phyloP scores from a whole-genome alignment of 2,888 invertebrate genomes.

The Lobophora halterata region DNA sequence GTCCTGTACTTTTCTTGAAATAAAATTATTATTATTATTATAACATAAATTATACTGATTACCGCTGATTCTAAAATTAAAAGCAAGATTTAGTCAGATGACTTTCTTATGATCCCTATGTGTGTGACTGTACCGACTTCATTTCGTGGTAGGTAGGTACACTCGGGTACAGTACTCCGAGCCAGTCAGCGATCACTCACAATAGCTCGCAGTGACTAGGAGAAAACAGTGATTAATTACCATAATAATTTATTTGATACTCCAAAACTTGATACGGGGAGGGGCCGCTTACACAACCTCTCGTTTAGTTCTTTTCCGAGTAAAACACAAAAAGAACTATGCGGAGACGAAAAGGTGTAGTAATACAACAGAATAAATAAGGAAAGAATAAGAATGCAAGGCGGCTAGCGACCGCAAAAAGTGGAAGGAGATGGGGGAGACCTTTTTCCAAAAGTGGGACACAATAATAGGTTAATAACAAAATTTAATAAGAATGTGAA shows the following conservation, averaged over 20 bases:
- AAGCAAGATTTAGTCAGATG: too few relatives aligned
- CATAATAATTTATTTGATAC: conserved; percentile 81
- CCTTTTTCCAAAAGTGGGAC: too few relatives aligned
- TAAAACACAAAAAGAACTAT: conserved; percentile 12
- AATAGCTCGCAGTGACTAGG: conserved; percentile 74
- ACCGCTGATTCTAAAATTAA: too few relatives aligned
- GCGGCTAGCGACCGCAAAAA: too few relatives aligned
- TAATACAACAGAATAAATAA: neutral
- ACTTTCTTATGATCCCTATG: neutral
- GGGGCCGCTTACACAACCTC: conserved; percentile 63
- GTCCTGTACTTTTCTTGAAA: too few relatives aligned
- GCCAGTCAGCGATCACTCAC: conserved; percentile 74
- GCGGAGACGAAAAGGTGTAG: conserved; percentile 1
- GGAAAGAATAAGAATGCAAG: neutral
- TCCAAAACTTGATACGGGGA: conserved; percentile 75
- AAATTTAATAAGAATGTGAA: too few relatives aligned
- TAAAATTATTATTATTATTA: too few relatives aligned
- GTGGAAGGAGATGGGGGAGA: too few relatives aligned
- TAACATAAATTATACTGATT: too few relatives aligned
- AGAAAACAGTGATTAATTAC: conserved; percentile 81
- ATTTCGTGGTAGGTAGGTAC: neutral
- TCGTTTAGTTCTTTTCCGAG: conserved; percentile 17
- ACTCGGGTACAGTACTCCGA: conserved; percentile 18
- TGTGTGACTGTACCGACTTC: too few relatives aligned
- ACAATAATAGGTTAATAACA: too few relatives aligned